Percentiles rank a stretch among this genome's conserved stretches.
These are phyloP conservation scores for Brenthis hecate DNA, from an alignment of 2,888 invertebrate species.

Conservation along the genomic window DNA sequence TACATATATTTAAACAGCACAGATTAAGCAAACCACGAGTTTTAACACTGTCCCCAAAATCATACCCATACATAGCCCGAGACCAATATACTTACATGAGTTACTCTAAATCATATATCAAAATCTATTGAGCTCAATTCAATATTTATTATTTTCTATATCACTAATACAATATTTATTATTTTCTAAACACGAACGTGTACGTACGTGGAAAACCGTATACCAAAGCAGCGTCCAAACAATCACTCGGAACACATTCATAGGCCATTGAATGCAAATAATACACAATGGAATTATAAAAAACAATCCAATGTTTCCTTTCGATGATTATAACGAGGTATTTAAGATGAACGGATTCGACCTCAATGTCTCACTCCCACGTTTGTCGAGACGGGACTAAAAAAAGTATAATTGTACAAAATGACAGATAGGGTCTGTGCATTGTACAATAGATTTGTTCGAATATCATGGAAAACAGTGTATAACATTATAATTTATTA, in stretches of 20 bases:
- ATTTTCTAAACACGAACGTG: conserved; percentile 9
- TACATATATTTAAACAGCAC: too few species aligned
- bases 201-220: conserved; percentile 11
- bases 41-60: too few species aligned
- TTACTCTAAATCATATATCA: too few species aligned
- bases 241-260: conserved; percentile 43
- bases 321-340: conserved; percentile 26
- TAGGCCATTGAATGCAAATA: conserved; percentile 50
- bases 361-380: conserved; percentile 36
- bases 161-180: conserved; percentile 13
- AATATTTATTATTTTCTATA: conserved; percentile 15
- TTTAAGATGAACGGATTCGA: conserved; percentile 30
- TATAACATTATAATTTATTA: background rate
- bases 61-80: too few species aligned
- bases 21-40: too few species aligned
- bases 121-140: too few species aligned
- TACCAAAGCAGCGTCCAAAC: conserved; percentile 24
- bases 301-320: conserved; percentile 45
- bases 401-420: conserved; percentile 16
- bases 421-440: conserved; percentile 6
- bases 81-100: too few species aligned
- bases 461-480: background rate
- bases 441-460: conserved; percentile 4
- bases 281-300: conserved; percentile 49
- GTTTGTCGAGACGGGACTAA: conserved; percentile 16